Evolutionary conservation across 2,113 vertebrate species (phyloP), one percentile per base, ranked within the genome.

Genomic region (Hyperoodon ampullatus): DNA sequence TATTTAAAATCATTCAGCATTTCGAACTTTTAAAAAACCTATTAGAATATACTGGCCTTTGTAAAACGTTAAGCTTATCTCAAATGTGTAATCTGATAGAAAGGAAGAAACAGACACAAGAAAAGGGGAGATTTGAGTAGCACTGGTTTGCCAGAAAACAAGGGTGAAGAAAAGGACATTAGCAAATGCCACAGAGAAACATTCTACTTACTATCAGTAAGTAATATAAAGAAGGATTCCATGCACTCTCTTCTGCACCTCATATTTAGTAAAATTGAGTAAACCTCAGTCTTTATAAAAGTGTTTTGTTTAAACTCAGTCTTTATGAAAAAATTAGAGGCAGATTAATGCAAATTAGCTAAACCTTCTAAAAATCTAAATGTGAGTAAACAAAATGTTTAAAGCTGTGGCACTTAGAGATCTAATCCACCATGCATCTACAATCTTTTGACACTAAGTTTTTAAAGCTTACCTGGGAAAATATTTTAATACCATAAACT

Each of bases 1-100:
- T 94, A 66, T 82, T 85, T 87, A 65, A 82, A 96, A 84, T 63
- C 42, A 88, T 66, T 83, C 28, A 92, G 11, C 10, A 81, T 91
- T 28, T 65, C 5, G 60, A 35, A 26, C 5, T 89, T 96, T 80
- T 33, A 21, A 33, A 12, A 24, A 80, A 71, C 33, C 55, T 92
- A 61, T 18, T 75, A 83, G 42, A 83, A n/a, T 30, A 84, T 6
- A 47, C 3, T 61, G 6, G 28, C 28, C 42, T 93, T 75, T 47
- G 5, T 21, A 89, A 74, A 84, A 55, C n/a, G 55, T 87, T 92
- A 71, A 71, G 63, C 15, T 90, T 71, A 85, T 93, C 23, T 87
- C 47, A 74, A 84, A 87, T 30, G 6, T 81, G 24, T 35, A 92
- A 60, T 18, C 6, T 86, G 39, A 47, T 16, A 84, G 33, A 92